Base-by-base conservation (phyloP, 2,113 vertebrate species). In the Erythrocebus patas region DNA sequence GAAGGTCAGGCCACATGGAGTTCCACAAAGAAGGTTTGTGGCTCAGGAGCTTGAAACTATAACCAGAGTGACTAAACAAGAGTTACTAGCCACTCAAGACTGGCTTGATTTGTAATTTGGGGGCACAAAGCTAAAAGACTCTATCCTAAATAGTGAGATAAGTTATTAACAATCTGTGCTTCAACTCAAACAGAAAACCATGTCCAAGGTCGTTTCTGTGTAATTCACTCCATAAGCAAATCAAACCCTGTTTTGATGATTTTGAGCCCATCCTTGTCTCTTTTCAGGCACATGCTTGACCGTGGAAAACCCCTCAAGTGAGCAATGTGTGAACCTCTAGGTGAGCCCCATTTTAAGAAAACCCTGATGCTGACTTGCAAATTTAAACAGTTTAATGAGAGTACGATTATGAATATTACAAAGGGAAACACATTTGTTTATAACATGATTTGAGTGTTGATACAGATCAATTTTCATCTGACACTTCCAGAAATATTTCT, bases 381-480 rank as follows among this genome's bases (percentile, higher is more conserved):
- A 87, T 50, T 91, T 84, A 84, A 97, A 82, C 38, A 10, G 3
- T 98, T 98, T 98, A 98, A 96, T 98, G 90, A 92, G 50, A 59
- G 30, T 30, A 14, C 75, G 48, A 48, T 88, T 68, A 70, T 91
- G 64, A 82, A 50, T 70, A 48, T 52, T 85, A 73, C 8, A 45
- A 66, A 95, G 85, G 45, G 52, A 92, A 94, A 85, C 38, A 72
- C 2, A 80, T 40, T 96, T 78, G n/a, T 84, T 97, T 90, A 96
- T 43, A 66, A 80, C 66, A 80, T 91, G 96, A 96, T 97, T 95
- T 88, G 35, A 86, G 50, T 93, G 81, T 78, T 93, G 84, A 59
- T 88, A 95, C 79, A 93, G 85, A 96, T 96, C 64, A 96, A 0
- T 48, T 89, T 95, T 96, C 43, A 90, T 83, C 32, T 88, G 81